Percentiles rank a stretch among this genome's conserved stretches.
These are phyloP conservation scores for Rachycentron canadum DNA, from an alignment of 2,797 vertebrate genomes.

Conservation along the genomic window DNA sequence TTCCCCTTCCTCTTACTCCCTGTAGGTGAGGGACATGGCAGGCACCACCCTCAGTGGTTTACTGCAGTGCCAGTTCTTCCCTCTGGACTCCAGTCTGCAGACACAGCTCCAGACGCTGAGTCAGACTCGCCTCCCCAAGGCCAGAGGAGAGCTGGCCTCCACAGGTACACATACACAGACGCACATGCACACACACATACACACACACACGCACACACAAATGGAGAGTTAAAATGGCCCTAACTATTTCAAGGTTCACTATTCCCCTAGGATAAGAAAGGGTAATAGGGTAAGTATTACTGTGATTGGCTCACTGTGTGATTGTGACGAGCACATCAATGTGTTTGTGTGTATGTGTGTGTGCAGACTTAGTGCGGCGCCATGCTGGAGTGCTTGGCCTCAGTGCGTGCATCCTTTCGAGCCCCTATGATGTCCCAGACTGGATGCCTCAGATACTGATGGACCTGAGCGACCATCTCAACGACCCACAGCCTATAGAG, in stretches of 20 bases:
- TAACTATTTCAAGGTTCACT: conserved; percentile 71
- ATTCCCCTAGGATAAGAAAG: conserved; percentile 64
- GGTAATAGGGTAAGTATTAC: conserved; percentile 75
- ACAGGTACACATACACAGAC: conserved; percentile 66
- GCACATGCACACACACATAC: conserved; percentile 43
- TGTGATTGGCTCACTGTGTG: conserved; percentile 63
- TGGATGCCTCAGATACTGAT: conserved; percentile 99
- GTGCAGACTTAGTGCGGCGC: conserved; percentile 92
- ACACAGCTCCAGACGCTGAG: conserved; percentile 96
- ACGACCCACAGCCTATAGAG: conserved; percentile 98
- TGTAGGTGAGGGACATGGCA: conserved; percentile 97
- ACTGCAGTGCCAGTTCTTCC: conserved; percentile 96
- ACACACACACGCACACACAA: conserved; percentile 35
- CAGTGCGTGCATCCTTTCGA: conserved; percentile 96
- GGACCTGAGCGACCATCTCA: conserved; percentile 96
- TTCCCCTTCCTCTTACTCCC: conserved; percentile 10
- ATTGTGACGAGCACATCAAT: conserved; percentile 58
- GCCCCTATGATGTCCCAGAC: conserved; percentile 95
- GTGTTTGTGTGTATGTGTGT: conserved; percentile 36
- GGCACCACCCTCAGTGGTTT: conserved; percentile 96
- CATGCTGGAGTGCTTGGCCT: conserved; percentile 97
- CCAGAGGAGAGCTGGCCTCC: conserved; percentile 90
- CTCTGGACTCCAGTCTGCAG: conserved; percentile 94
- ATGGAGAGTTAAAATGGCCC: conserved; percentile 47
- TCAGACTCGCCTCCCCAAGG: conserved; percentile 94